Base-by-base conservation (phyloP, 1,140 invertebrate species). In the Apis cerana region DNA sequence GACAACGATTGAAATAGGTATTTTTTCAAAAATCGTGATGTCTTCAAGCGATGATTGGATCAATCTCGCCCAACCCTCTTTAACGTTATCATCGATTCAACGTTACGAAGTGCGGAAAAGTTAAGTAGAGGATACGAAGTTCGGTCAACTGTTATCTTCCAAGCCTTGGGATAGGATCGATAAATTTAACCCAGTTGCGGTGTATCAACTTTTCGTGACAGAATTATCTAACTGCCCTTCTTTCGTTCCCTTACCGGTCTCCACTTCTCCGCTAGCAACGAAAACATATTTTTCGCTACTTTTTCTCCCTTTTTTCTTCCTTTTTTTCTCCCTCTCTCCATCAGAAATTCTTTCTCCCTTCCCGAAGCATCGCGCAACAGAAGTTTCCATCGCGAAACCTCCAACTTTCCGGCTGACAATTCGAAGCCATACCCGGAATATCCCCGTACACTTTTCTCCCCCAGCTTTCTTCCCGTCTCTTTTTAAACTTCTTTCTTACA, bases 351-450 rank as follows among this genome's bases (percentile, higher is more conserved):
- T 58, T 68, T 19, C 21, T 56, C 12, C 33, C 33, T 19, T 61
- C 50, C 62, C 13, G 33, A 71, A 52, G 33, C 52, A 33, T 27
- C 27, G 70, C 74, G 64, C 17, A 17, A 72, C 48, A 19, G 2
- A 83, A 86, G 74, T 85, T 86, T 86, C 75, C 50, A 82, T 64
- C 68, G 84, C 74, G 23, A 67, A 85, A 64, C 56, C 75, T 48
- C 27, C 48, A 69, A 52, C 80, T 69, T 76, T 70, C 80, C 62
- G 65, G 33, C 21, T 27, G 82, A 59, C 77, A 75, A 87, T 68
- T 33, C 68, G 52, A 54, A 70, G 69, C 23, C 81, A 54, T 48
- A 72, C 58, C 62, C 77, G n/a, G 50, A 1, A n/a, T 33, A 50
- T 59, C 68, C 61, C 75, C 77, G 85, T 82, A 68, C 15, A 21